These are phyloP conservation scores for Xiphydria camelus DNA, from an alignment of 2,888 invertebrate genomes.

Conservation along the genomic window DNA sequence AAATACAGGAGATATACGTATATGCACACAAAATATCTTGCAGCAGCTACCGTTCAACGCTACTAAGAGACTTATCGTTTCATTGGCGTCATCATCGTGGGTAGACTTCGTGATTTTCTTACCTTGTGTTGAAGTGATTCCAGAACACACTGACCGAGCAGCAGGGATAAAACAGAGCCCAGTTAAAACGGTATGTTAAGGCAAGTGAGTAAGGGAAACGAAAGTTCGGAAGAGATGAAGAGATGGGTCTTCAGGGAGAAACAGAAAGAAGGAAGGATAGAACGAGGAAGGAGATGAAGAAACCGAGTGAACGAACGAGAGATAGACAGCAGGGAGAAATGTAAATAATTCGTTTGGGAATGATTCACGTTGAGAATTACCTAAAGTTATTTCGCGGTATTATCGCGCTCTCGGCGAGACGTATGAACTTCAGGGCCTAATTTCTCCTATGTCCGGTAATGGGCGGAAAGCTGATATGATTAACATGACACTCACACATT, in stretches of 20 bases:
- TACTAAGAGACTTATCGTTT: too few relatives aligned
- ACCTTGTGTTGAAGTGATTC: conserved; percentile 99
- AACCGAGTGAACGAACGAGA: too few relatives aligned
- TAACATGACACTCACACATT: conserved; percentile 35
- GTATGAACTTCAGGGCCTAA: too few relatives aligned
- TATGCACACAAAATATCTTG: too few relatives aligned
- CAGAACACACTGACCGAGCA: conserved; percentile 92
- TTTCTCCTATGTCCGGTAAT: conserved; percentile 10
- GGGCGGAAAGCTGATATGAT: conserved; percentile 13
- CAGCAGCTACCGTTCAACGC: too few relatives aligned
- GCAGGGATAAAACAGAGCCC: conserved; percentile 73
- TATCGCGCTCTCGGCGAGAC: neutral
- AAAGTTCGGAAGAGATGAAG: conserved; percentile 24
- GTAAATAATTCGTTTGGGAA: too few relatives aligned
- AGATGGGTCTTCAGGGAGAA: conserved; percentile 8
- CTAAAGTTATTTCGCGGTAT: neutral
- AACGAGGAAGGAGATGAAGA: neutral
- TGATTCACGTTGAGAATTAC: neutral
- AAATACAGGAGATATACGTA: too few relatives aligned
- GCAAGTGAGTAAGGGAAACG: conserved; percentile 12
- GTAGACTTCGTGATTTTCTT: conserved; percentile 68
- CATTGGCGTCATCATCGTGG: too few relatives aligned
- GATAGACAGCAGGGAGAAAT: too few relatives aligned
- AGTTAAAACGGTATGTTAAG: conserved; percentile 55
- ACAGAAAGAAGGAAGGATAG: neutral